Conservation (phyloP, 2,888 invertebrate genomes). For the Microctonus hyperodae region DNA sequence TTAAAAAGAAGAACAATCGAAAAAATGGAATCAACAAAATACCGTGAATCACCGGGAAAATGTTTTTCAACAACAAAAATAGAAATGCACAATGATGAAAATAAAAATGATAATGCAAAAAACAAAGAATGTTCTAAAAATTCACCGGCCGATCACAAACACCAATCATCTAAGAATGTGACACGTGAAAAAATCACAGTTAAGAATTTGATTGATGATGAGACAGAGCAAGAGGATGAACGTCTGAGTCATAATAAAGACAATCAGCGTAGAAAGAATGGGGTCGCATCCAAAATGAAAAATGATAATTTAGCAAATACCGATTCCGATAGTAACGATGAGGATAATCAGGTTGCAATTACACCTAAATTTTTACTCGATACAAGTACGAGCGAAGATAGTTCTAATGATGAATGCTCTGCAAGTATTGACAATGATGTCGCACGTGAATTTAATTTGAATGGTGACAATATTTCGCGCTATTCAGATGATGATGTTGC, state of each 20-base stretch:
- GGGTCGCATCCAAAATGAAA: background rate
- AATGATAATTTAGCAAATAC: constrained; percentile 5
- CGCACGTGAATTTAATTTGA: constrained; percentile 51
- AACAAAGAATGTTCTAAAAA: background rate
- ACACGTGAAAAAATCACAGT: background rate
- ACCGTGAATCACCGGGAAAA: background rate
- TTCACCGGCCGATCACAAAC: no score
- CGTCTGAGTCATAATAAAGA: background rate
- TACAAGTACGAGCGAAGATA: constrained; percentile 2
- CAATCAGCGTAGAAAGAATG: background rate
- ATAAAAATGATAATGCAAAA: background rate
- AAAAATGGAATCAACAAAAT: background rate
- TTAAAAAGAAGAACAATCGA: background rate
- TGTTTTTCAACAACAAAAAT: background rate
- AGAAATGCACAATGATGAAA: background rate
- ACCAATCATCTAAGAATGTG: background rate
- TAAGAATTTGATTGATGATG: background rate
- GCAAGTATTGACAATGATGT: constrained; percentile 46
- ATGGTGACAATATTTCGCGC: constrained; percentile 39
- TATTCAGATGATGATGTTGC: constrained; percentile 53
- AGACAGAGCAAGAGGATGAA: background rate
- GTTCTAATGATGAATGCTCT: constrained; percentile 15
- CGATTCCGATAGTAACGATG: constrained; percentile 26
- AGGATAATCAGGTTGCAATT: background rate
- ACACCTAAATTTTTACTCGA: constrained; percentile 37